phyloP scores from a whole-genome alignment of 2,113 vertebrate species.

The Machaerirhynchus nigripectus region DNA sequence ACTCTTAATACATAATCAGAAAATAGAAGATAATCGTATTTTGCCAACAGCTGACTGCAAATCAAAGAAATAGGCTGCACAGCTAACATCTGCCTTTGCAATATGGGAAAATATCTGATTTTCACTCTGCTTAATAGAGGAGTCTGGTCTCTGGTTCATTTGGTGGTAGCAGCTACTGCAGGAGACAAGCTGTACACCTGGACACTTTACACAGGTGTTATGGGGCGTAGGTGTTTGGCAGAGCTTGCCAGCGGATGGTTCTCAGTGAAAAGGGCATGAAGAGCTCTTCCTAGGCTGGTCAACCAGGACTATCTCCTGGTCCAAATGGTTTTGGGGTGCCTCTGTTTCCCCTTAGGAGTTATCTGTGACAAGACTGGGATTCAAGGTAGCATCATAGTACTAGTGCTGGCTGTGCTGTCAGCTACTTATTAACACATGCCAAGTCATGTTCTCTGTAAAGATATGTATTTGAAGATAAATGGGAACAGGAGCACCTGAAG shows the following conservation, averaged over 20 bases:
- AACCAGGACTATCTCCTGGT: neutral
- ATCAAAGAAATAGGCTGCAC: neutral
- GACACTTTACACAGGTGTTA: neutral
- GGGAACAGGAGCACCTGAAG: neutral
- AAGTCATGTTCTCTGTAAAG: neutral
- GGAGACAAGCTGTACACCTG: rapidly evolving
- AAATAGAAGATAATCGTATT: neutral
- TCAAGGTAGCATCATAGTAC: neutral
- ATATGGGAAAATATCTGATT: neutral
- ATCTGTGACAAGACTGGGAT: neutral
- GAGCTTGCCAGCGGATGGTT: neutral
- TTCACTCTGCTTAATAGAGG: neutral
- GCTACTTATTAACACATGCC: neutral
- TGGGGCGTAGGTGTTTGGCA: neutral
- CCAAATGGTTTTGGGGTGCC: neutral
- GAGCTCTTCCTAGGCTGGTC: neutral
- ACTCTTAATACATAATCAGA: neutral
- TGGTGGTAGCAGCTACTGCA: neutral
- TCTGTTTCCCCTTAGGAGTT: neutral
- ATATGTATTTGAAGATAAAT: neutral
- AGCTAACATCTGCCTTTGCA: neutral
- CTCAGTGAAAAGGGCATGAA: neutral
- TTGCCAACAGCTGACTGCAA: neutral
- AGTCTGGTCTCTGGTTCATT: neutral
- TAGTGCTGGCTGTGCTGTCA: neutral